Conservation (phyloP, 1,140 invertebrate species). For the Solenopsis fugax region DNA sequence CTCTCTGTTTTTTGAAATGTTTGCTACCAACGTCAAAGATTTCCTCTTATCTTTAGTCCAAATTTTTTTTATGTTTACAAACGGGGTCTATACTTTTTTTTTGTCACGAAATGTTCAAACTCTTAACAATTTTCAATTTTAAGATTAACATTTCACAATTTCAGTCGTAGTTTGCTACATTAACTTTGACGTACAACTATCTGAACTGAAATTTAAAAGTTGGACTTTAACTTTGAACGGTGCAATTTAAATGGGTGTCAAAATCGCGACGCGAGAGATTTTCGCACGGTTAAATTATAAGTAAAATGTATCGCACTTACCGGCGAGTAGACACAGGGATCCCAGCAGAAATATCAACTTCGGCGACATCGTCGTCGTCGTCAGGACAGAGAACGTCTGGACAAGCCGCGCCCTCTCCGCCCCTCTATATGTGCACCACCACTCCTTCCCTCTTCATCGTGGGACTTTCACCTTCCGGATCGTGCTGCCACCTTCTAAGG, state of each 20-base stretch:
- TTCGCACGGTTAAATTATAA: background rate
- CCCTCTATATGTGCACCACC: slow-evolving; percentile 86
- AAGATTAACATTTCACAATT: background rate
- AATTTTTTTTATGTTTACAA: background rate
- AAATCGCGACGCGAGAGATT: background rate
- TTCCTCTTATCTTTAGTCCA: background rate
- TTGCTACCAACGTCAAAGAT: background rate
- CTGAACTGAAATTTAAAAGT: slow-evolving; percentile 23
- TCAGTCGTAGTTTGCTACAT: background rate
- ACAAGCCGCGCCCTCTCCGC: slow-evolving; percentile 87
- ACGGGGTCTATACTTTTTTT: background rate
- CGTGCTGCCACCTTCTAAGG: slow-evolving; percentile 84
- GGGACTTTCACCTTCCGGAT: slow-evolving; percentile 85
- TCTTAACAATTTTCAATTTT: background rate
- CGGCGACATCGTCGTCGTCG: slow-evolving; percentile 84
- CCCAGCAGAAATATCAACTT: slow-evolving; percentile 84
- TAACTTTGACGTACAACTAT: background rate
- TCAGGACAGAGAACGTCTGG: slow-evolving; percentile 85
- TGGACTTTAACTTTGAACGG: background rate
- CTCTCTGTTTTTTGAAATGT: background rate
- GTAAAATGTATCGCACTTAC: slow-evolving; percentile 79
- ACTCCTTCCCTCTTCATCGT: slow-evolving; percentile 82
- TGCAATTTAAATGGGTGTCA: background rate
- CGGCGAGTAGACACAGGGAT: slow-evolving; percentile 82
- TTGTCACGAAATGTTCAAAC: background rate